phyloP scores from a whole-genome alignment of 2,113 vertebrate genomes.

The Bubo bubo region DNA sequence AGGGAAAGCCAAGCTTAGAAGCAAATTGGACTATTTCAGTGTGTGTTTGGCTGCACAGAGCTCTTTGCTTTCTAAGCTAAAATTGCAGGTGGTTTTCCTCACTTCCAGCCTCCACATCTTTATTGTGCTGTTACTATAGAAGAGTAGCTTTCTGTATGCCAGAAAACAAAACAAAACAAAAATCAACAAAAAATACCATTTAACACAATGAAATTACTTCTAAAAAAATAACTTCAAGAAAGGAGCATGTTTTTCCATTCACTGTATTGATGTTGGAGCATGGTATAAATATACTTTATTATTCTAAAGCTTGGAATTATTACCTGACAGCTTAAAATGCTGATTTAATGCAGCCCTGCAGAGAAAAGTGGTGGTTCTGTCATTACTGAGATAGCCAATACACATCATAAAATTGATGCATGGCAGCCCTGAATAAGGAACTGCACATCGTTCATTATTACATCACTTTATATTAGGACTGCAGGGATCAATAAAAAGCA shows the following conservation, averaged over 20 bases:
- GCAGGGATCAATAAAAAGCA: slow-evolving; percentile 70
- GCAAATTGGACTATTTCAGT: background rate
- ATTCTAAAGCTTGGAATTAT: slow-evolving; percentile 69
- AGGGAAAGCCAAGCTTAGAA: background rate
- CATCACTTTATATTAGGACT: slow-evolving; percentile 74
- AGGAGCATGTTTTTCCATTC: slow-evolving; percentile 55
- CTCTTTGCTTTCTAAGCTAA: slow-evolving; percentile 1
- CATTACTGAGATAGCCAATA: slow-evolving; percentile 71
- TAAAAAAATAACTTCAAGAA: slow-evolving; percentile 28
- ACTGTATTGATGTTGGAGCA: slow-evolving; percentile 36
- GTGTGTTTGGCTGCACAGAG: background rate
- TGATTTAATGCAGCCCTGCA: slow-evolving; percentile 70
- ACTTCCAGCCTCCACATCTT: slow-evolving; percentile 15
- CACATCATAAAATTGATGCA: slow-evolving; percentile 73
- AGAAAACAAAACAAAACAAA: slow-evolving; percentile 30
- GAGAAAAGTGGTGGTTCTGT: slow-evolving; percentile 73
- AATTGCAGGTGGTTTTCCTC: slow-evolving; percentile 47
- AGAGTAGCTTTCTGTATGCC: background rate
- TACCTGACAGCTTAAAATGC: slow-evolving; percentile 67
- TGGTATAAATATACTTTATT: slow-evolving; percentile 71
- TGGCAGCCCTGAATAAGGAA: slow-evolving; percentile 63
- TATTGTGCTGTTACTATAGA: background rate
- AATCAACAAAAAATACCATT: background rate
- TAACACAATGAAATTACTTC: slow-evolving; percentile 42
- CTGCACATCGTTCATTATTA: slow-evolving; percentile 69